Percentiles rank a stretch among this genome's conserved stretches.
Evolutionary conservation across 2,113 vertebrate species (phyloP).

Genomic region (Takifugu flavidus): DNA sequence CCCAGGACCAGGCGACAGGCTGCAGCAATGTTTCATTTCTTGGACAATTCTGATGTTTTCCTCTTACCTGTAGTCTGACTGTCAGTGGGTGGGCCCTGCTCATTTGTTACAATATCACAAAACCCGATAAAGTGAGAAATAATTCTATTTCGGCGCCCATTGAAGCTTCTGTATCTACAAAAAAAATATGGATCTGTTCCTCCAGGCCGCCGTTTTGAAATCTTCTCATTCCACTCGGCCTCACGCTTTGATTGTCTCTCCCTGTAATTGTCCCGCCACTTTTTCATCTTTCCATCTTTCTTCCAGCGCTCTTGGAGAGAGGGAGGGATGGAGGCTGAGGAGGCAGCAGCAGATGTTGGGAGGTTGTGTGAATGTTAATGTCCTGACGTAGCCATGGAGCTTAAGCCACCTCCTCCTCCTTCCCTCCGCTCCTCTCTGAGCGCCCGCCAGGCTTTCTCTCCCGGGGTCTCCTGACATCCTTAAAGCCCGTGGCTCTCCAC

Average conservation of each 20-base stretch:
- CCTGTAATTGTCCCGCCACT: constrained; percentile 20
- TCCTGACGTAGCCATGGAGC: constrained; percentile 81
- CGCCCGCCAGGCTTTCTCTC: constrained; percentile 78
- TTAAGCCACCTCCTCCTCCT: constrained; percentile 78
- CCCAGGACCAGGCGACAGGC: constrained; percentile 39
- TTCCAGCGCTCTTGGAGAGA: constrained; percentile 48
- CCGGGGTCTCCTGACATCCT: constrained; percentile 88
- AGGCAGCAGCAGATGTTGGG: constrained; percentile 93
- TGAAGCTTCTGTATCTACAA: constrained; percentile 35
- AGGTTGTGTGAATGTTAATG: constrained; percentile 97
- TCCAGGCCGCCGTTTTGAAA: too few species aligned
- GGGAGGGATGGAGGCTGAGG: constrained; percentile 57
- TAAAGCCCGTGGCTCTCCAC: constrained; percentile 85
- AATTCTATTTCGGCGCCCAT: too few species aligned
- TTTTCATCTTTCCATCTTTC: constrained; percentile 51
- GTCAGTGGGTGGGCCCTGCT: too few species aligned
- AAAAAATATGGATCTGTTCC: constrained; percentile 49
- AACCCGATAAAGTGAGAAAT: too few species aligned
- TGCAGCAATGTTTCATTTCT: constrained; percentile 61
- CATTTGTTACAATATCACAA: too few species aligned
- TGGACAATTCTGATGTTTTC: constrained; percentile 68
- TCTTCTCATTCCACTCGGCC: neutral
- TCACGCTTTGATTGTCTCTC: constrained; percentile 5
- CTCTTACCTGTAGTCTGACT: constrained; percentile 30
- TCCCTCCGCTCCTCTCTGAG: constrained; percentile 73